Evolutionary conservation across 2,797 vertebrate genomes (phyloP).

Genomic region (Otolemur crassicaudatus): DNA sequence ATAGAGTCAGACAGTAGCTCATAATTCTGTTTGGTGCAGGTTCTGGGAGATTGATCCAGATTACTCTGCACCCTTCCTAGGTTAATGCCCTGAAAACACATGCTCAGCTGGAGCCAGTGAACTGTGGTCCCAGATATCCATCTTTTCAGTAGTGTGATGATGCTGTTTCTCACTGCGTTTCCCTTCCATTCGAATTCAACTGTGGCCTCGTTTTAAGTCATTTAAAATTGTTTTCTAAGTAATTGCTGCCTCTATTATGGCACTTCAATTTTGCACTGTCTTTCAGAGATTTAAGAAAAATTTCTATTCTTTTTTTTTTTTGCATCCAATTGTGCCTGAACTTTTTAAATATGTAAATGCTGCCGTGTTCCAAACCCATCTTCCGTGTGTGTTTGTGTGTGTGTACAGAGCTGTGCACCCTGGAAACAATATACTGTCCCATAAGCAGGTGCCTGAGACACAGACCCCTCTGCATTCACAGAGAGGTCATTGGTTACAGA

Average conservation of each 20-base stretch:
- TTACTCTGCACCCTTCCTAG: constrained; percentile 51
- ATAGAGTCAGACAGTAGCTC: constrained; percentile 21
- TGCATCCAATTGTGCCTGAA: constrained; percentile 89
- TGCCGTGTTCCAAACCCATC: constrained; percentile 84
- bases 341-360: constrained; percentile 82
- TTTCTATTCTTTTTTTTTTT: constrained; percentile 68
- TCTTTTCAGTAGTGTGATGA: constrained; percentile 65
- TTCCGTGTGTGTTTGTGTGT: constrained; percentile 73
- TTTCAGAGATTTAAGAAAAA: constrained; percentile 79
- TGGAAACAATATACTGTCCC: constrained; percentile 79
- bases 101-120: constrained; percentile 70
- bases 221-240: constrained; percentile 79
- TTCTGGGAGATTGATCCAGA: constrained; percentile 5
- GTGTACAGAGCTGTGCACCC: constrained; percentile 85
- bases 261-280: constrained; percentile 87
- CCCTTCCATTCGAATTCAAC: constrained; percentile 73
- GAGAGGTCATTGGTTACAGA: constrained; percentile 84
- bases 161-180: constrained; percentile 70
- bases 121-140: constrained; percentile 72
- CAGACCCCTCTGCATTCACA: constrained; percentile 82
- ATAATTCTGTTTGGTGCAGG: constrained; percentile 59
- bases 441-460: constrained; percentile 76
- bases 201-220: constrained; percentile 76
- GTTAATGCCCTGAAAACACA: constrained; percentile 63
- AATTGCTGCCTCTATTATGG: constrained; percentile 81